These are phyloP conservation scores for Agelastica alni DNA, from an alignment of 2,888 invertebrate species.

Conservation along the genomic window DNA sequence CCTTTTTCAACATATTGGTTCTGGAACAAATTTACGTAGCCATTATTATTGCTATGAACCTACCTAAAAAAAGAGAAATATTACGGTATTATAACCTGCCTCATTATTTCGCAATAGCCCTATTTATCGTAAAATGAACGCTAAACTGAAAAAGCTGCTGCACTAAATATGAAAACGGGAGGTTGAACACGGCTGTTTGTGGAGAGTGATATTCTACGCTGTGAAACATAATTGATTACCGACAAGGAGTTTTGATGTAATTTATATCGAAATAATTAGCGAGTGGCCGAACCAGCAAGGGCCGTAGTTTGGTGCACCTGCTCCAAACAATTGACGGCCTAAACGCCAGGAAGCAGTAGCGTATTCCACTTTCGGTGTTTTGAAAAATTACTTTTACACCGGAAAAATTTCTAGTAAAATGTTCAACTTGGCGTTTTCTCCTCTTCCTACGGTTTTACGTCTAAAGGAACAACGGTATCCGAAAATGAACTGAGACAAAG, in stretches of 20 bases:
- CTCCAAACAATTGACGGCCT: conserved; percentile 45
- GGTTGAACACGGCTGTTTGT: neutral
- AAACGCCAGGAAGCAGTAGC: conserved; percentile 11
- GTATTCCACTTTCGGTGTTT: no score
- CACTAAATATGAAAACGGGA: neutral
- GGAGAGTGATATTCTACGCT: conserved; percentile 39
- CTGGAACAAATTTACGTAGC: no score
- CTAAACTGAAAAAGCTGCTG: neutral
- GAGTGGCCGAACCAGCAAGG: conserved; percentile 48
- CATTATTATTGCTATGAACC: no score
- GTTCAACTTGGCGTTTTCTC: neutral
- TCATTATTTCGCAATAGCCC: neutral
- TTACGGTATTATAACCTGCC: no score
- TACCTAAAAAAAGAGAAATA: no score
- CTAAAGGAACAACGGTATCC: no score
- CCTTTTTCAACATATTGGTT: no score
- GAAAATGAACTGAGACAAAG: no score
- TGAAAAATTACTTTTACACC: neutral
- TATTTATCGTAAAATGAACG: neutral
- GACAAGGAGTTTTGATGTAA: conserved; percentile 52
- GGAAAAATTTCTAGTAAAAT: neutral
- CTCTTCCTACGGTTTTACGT: no score
- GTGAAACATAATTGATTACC: conserved; percentile 51
- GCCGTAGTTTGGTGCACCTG: conserved; percentile 46
- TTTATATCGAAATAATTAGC: conserved; percentile 55